Conservation (phyloP, 2,113 vertebrate species). For the Vidua chalybeata region DNA sequence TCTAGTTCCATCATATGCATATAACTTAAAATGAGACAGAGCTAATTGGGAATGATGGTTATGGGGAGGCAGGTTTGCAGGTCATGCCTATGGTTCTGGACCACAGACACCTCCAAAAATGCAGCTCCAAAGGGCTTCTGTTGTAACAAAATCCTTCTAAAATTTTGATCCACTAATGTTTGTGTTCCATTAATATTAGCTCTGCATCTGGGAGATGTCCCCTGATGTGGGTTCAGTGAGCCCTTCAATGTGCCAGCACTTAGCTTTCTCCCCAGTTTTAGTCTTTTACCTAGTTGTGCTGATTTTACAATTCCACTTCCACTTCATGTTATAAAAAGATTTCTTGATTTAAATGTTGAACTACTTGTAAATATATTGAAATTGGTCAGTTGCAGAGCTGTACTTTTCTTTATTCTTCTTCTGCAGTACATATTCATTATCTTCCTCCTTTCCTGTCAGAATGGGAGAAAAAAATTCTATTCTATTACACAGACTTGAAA, state of each 20-base stretch:
- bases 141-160: not conserved
- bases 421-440: slow-evolving; percentile 1
- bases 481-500: not conserved
- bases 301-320: not conserved
- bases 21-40: not conserved
- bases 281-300: not conserved
- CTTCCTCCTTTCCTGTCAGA: slow-evolving; percentile 11
- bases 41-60: not conserved
- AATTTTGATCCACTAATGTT: not conserved
- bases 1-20: not conserved
- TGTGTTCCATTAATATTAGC: not conserved
- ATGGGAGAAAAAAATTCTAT: not conserved
- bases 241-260: not conserved
- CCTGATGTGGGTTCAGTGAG: not conserved
- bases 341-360: slow-evolving; percentile 24
- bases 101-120: not conserved
- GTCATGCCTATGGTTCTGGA: not conserved
- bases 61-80: too few relatives aligned
- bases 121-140: not conserved
- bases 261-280: not conserved
- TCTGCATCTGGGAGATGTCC: not conserved
- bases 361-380: slow-evolving; percentile 6
- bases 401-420: slow-evolving; percentile 9
- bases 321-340: not conserved
- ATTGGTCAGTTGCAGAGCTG: slow-evolving; percentile 4